Evolutionary conservation across 2,888 invertebrate genomes (phyloP), one percentile per base, ranked within the genome.

Genomic region (Frankliniella fusca): DNA sequence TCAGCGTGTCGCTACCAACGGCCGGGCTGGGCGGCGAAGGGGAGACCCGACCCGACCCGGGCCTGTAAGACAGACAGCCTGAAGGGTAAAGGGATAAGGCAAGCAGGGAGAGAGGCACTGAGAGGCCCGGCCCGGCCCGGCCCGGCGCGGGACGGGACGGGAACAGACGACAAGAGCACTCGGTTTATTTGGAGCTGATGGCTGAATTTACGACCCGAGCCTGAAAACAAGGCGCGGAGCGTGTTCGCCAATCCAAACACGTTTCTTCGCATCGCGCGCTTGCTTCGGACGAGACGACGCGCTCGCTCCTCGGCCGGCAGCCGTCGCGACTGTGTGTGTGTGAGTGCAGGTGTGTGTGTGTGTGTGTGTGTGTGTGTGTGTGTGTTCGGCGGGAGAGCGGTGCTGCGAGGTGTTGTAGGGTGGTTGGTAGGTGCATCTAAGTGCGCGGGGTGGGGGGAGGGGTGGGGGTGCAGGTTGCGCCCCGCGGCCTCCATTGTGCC

Each of bases 231-330:
- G 23, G 70, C 27, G 70, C 70, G 70, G 27, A 76, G 70, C 70
- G 70, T 76, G 70, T 76, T 76, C 70, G 70, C 70, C 70, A 76
- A 76, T 76, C 70, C 70, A 76, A 76, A 76, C 70, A 76, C 70
- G 70, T 76, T 76, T 76, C 70, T 76, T 76, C 70, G 27, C 27
- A 27, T 27, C 70, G 70, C n/a, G n/a, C n/a, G n/a, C n/a, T n/a
- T n/a, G n/a, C n/a, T n/a, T n/a, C 20, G 15, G 54, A 18, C 54
- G 54, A 12, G 20, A 18, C 54, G 54, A 3, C 54, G 54, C 61
- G 15, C n/a, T n/a, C 0, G 20, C 61, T 61, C 0, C 61, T 61
- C 61, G 18, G 18, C 61, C 20, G 12, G 54, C 20, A 12, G 15
- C 20, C 20, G 54, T 54, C 54, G 54, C 54, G 54, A 2, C 3